Percentiles rank a stretch among this genome's conserved stretches.
Evolutionary conservation across 2,113 vertebrate genomes (phyloP).

Genomic region (Ceyx margarethae): DNA sequence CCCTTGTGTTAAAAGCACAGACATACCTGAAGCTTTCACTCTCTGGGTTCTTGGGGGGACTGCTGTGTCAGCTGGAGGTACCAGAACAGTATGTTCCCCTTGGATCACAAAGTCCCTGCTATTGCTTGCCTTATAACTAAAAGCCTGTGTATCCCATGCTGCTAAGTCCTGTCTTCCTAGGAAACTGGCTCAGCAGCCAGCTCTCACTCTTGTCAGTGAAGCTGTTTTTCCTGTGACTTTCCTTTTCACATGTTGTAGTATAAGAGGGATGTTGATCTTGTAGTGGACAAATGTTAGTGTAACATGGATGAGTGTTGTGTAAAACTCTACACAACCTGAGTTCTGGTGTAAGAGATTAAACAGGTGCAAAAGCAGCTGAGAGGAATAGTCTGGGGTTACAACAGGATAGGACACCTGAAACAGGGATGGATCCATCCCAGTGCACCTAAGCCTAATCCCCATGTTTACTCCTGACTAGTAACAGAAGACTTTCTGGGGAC

Average conservation of each 20-base stretch:
- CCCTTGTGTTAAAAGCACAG: background rate
- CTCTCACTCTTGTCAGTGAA: background rate
- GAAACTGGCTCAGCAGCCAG: background rate
- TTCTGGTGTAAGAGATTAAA: background rate
- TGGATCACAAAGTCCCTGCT: background rate
- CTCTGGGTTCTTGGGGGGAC: too few species aligned
- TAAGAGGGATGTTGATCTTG: background rate
- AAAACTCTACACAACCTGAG: background rate
- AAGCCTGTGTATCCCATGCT: accelerated
- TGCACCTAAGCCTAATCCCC: background rate
- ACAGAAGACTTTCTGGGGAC: background rate
- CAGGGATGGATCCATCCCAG: background rate
- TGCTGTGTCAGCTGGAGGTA: accelerated
- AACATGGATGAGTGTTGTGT: background rate
- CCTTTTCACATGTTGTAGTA: background rate
- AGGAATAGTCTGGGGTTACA: background rate
- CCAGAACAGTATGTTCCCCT: background rate
- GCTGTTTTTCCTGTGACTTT: background rate
- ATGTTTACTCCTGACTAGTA: accelerated
- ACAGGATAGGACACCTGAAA: accelerated
- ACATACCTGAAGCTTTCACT: too few species aligned
- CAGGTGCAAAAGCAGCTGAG: background rate
- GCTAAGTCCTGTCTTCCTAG: background rate
- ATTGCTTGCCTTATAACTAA: background rate
- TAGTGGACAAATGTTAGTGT: background rate